phyloP scores from a whole-genome alignment of 2,888 invertebrate genomes.

The Gordius sp. region DNA sequence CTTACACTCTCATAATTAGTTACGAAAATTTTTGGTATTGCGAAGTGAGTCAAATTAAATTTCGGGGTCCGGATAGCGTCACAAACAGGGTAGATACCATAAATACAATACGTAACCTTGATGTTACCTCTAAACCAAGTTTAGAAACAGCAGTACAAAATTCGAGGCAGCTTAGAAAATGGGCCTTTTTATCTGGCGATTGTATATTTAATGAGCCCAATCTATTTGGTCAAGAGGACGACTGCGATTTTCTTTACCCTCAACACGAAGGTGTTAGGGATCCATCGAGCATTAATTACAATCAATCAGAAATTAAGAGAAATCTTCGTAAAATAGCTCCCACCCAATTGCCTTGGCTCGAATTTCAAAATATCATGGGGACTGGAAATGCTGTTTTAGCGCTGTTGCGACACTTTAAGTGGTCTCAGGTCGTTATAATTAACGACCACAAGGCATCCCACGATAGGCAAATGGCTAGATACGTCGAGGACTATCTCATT shows the following conservation, averaged over 20 bases:
- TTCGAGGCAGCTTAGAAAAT: too few species aligned
- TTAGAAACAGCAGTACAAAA: too few species aligned
- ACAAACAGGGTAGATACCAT: background rate
- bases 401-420: background rate
- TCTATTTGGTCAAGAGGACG: too few species aligned
- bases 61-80: background rate
- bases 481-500: background rate
- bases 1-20: background rate
- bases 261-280: too few species aligned
- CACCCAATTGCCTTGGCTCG: background rate
- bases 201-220: too few species aligned
- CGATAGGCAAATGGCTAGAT: background rate
- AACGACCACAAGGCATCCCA: background rate
- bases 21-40: constrained; percentile 13
- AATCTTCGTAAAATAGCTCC: too few species aligned
- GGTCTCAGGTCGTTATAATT: constrained; percentile 4
- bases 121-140: too few species aligned
- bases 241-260: too few species aligned
- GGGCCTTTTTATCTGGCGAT: background rate
- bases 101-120: background rate
- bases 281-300: too few species aligned
- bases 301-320: too few species aligned
- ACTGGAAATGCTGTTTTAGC: constrained; percentile 3
- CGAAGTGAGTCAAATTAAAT: background rate
- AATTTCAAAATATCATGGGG: constrained; percentile 1